phyloP scores from a whole-genome alignment of 2,113 vertebrate species.

The Calyptommatus sinebrachiatus region DNA sequence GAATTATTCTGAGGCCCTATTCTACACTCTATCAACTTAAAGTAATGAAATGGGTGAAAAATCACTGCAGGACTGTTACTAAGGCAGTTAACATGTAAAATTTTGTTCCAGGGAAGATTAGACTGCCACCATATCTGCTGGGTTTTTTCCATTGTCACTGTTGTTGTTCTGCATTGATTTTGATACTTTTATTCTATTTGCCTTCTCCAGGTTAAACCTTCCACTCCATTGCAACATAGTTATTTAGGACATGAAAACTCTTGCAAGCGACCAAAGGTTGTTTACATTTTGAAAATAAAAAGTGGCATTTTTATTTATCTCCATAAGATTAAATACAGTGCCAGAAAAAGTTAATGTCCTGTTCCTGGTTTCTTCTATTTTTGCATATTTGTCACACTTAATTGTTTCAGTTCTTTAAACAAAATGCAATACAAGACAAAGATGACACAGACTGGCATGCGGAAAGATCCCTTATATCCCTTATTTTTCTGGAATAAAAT shows the following conservation, averaged over 20 bases:
- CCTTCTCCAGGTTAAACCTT: too few species aligned
- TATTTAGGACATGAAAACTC: background rate
- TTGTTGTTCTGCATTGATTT: background rate
- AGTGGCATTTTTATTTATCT: too few species aligned
- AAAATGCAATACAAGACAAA: too few species aligned
- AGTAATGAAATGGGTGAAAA: background rate
- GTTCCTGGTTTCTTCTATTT: too few species aligned
- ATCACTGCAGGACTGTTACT: background rate
- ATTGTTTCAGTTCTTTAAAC: too few species aligned
- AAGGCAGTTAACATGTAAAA: background rate
- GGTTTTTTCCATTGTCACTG: background rate
- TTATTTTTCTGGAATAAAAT: too few species aligned
- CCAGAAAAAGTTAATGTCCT: too few species aligned
- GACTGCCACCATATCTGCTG: background rate
- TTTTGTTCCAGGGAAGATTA: background rate
- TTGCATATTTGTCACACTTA: too few species aligned
- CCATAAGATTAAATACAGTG: too few species aligned
- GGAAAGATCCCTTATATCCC: too few species aligned
- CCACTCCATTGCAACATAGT: too few species aligned
- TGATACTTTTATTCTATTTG: background rate
- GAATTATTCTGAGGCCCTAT: background rate
- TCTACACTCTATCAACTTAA: background rate
- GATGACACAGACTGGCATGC: too few species aligned
- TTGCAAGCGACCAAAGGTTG: background rate
- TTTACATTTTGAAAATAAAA: background rate